Percentiles rank a stretch among this genome's conserved stretches.
These are phyloP conservation scores for Neogale vison DNA, from an alignment of 2,113 vertebrate species.

Conservation along the genomic window DNA sequence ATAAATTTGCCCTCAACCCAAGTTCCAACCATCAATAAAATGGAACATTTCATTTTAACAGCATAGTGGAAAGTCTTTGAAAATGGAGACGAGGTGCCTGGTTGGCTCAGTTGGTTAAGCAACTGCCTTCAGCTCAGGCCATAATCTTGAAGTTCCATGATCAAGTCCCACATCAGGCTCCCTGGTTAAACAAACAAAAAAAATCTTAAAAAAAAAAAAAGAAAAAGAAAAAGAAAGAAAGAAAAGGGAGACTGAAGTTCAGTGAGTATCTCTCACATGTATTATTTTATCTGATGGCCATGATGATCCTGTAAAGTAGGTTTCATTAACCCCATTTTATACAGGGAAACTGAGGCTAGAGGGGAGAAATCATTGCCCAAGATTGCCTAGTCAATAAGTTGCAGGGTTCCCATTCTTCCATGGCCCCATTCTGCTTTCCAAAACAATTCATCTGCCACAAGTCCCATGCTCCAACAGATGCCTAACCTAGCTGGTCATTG, in stretches of 20 bases:
- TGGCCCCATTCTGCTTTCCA: not conserved
- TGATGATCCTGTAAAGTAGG: not conserved
- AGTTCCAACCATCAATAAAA: slow-evolving; percentile 21
- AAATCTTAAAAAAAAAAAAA: too few species aligned
- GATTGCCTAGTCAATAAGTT: not conserved
- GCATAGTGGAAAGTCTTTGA: not conserved
- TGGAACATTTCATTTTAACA: not conserved
- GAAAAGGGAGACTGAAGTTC: not conserved
- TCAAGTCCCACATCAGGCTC: too few species aligned
- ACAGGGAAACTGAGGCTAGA: not conserved
- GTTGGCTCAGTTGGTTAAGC: too few species aligned
- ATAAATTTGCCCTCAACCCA: not conserved
- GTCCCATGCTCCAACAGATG: not conserved
- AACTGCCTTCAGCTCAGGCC: too few species aligned
- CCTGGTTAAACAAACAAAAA: too few species aligned
- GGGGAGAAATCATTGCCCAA: not conserved
- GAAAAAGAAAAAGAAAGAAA: too few species aligned
- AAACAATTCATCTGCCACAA: not conserved
- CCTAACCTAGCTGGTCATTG: not conserved
- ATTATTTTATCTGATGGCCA: slow-evolving; percentile 30
- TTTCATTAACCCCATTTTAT: not conserved
- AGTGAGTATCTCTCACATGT: not conserved
- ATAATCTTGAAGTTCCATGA: too few species aligned
- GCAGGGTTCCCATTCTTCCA: not conserved
- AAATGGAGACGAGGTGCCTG: not conserved